Percentiles rank a stretch among this genome's conserved stretches.
Conservation (phyloP, 2,888 invertebrate genomes). For the Physocephala rufipes region DNA sequence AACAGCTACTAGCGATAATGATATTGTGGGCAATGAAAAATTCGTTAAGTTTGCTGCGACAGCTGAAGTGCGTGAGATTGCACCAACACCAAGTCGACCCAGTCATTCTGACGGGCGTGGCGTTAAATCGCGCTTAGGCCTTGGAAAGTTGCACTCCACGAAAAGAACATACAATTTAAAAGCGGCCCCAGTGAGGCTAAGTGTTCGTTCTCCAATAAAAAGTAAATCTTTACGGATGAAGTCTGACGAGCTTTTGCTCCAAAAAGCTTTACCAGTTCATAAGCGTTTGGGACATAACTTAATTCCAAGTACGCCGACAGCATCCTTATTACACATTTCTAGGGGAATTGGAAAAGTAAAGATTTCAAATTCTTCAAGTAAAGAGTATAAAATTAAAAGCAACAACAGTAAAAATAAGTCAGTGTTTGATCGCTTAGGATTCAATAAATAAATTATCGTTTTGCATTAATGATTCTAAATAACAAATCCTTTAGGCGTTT, state of each 20-base stretch:
- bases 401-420: conserved; percentile 44
- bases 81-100: conserved; percentile 48
- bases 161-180: conserved; percentile 61
- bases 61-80: conserved; percentile 65
- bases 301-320: conserved; percentile 13
- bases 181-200: conserved; percentile 48
- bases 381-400: not conserved
- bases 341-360: conserved; percentile 53
- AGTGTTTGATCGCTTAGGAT: conserved; percentile 63
- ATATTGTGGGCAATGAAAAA: conserved; percentile 55
- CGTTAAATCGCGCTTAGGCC: conserved; percentile 57
- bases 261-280: conserved; percentile 57
- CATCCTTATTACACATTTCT: conserved; percentile 46
- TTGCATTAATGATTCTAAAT: no score
- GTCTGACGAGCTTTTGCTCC: conserved; percentile 59
- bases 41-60: conserved; percentile 64
- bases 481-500: no score
- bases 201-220: conserved; percentile 52
- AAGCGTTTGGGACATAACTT: conserved; percentile 55
- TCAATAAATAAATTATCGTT: conserved; percentile 50
- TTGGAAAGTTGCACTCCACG: conserved; percentile 56
- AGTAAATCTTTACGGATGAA: conserved; percentile 58
- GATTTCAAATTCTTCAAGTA: conserved; percentile 36
- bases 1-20: conserved; percentile 43
- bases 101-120: conserved; percentile 41